A percentile compares a stretch with the other conserved stretches of the same genome.
These are phyloP conservation scores for Amphipyra tragopoginis DNA, from an alignment of 2,888 invertebrate species.

Conservation along the genomic window DNA sequence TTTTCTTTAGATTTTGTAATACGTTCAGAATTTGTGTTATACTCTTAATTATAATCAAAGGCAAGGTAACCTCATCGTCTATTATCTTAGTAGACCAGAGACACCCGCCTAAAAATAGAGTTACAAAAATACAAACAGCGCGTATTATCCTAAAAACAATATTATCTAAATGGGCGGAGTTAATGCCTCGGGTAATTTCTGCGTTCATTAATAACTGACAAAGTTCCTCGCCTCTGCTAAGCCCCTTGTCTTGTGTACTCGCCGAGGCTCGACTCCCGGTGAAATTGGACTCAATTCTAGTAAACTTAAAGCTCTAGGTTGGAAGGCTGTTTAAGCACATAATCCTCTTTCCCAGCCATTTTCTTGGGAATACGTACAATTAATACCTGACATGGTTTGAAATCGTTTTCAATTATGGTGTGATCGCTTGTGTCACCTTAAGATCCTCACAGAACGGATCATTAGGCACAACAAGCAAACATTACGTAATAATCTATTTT, in stretches of 20 bases:
- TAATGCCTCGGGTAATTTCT: conserved; percentile 74
- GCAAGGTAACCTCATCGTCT: background rate
- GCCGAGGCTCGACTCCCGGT: conserved; percentile 32
- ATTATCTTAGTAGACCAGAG: conserved; percentile 9
- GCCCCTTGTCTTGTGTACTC: conserved; percentile 65
- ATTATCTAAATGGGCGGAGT: conserved; percentile 69
- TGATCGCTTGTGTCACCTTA: conserved; percentile 51
- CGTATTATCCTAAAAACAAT: conserved; percentile 65
- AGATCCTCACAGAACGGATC: conserved; percentile 44
- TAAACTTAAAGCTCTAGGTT: conserved; percentile 58
- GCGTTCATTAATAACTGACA: conserved; percentile 80
- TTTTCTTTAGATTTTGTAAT: conserved; percentile 9
- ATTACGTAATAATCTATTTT: background rate
- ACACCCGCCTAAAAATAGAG: conserved; percentile 16
- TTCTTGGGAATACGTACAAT: conserved; percentile 65
- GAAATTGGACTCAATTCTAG: conserved; percentile 67
- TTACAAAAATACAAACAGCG: conserved; percentile 42
- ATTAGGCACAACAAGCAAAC: conserved; percentile 24
- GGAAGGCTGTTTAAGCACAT: conserved; percentile 43
- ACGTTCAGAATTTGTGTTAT: background rate
- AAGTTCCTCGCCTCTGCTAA: conserved; percentile 70
- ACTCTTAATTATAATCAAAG: conserved; percentile 6
- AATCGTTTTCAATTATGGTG: conserved; percentile 58
- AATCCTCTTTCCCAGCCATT: conserved; percentile 58
- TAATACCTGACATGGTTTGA: conserved; percentile 63